Base-by-base conservation (phyloP, 2,888 invertebrate species). In the Empis livida region DNA sequence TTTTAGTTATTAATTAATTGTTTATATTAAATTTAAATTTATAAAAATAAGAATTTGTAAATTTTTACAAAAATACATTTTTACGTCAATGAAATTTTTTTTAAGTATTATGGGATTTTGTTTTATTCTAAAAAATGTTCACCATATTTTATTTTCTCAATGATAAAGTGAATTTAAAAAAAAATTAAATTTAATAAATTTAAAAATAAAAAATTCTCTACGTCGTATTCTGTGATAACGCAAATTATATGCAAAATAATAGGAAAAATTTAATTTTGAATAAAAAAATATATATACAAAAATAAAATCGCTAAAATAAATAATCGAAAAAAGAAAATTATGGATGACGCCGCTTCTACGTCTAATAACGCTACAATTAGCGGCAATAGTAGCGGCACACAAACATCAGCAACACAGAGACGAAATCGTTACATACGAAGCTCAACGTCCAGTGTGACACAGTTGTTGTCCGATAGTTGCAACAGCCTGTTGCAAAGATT, bases 401-500 rank as follows among this genome's bases (percentile, higher is more conserved):
- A 53, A 48, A 42, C 51, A 59, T 17, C 56, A 3, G 54, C 76
- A 70, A 62, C 77, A 65, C 63, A 73, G 48, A 75, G 79, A 52
- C 77, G 81, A 55, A 78, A 77, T 62, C 79, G 87, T 55, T 88
- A 89, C 70, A 75, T 82, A 55, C 80, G 90, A 53, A 74, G 79
- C 53, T 85, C 89, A 45, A 82, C 82, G 41, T 80, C 82, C 45
- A 89, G 88, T 71, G 87, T 91, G 58, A 84, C 88, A 54, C 90
- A 91, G 70, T 73, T 91, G 60, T 73, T 91, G 57, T 84, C 83
- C 57, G 90, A 91, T 65, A 88, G 89, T 57, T 91, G 88, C 70
- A 84, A 86, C 61, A 90, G 79, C 70, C 76, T 91, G 56, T 76
- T 91, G 59, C 88, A 88, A 64, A 77, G 88, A 55, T 73, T 91